phyloP scores from a whole-genome alignment of 2,888 invertebrate genomes.

The Spisula solida region DNA sequence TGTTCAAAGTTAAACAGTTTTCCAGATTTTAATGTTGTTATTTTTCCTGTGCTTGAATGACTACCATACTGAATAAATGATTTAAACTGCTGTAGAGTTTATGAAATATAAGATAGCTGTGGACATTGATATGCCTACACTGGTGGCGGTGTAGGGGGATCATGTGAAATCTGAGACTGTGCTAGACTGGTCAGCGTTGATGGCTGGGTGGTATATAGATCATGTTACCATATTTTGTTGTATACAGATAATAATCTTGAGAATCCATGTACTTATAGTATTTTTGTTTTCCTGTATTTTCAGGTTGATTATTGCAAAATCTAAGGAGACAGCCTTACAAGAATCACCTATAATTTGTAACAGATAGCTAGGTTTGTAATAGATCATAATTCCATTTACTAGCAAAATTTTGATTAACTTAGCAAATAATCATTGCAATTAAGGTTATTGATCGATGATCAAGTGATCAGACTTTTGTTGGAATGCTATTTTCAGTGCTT shows the following conservation, averaged over 20 bases:
- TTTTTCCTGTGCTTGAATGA: constrained; percentile 26
- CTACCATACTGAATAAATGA: constrained; percentile 25
- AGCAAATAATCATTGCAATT: too few relatives aligned
- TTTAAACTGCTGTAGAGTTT: constrained; percentile 21
- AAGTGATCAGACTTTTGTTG: too few relatives aligned
- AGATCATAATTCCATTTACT: too few relatives aligned
- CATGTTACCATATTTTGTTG: too few relatives aligned
- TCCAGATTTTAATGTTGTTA: constrained; percentile 42
- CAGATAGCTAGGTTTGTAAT: too few relatives aligned
- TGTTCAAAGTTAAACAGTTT: constrained; percentile 22
- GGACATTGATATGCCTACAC: background rate
- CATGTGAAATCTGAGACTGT: background rate
- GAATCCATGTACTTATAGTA: background rate
- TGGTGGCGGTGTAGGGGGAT: background rate
- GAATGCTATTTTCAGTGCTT: too few relatives aligned
- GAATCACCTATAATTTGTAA: too few relatives aligned
- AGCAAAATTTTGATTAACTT: background rate
- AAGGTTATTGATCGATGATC: too few relatives aligned
- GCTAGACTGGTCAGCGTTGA: background rate
- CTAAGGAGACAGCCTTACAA: background rate
- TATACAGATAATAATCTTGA: background rate
- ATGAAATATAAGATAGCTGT: constrained; percentile 1
- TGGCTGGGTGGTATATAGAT: too few relatives aligned
- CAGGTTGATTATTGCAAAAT: background rate
- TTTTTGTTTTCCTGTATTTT: background rate